Conservation (phyloP, 1,140 invertebrate species). For the Drosophila persimilis region DNA sequence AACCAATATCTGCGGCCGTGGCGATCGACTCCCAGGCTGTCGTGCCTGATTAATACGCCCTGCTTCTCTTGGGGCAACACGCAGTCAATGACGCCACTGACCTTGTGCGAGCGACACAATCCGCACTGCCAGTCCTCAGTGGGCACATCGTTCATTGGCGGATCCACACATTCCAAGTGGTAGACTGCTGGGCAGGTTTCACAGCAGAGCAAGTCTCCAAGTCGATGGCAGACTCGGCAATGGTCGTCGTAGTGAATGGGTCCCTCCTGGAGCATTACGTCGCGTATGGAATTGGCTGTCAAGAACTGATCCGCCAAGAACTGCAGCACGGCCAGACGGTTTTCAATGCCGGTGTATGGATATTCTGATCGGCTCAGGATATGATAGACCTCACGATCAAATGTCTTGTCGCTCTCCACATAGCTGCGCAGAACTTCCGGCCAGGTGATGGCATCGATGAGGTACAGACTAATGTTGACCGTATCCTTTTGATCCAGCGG, state of each 20-base stretch:
- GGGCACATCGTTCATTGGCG: conserved; percentile 95
- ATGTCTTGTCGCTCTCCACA: conserved; percentile 93
- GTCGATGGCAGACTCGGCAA: conserved; percentile 96
- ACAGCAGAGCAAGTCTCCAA: conserved; percentile 97
- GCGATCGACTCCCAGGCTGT: conserved; percentile 96
- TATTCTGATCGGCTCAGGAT: conserved; percentile 92
- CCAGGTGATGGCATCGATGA: conserved; percentile 97
- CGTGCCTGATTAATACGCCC: conserved; percentile 94
- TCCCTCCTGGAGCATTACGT: conserved; percentile 97
- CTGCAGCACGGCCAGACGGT: conserved; percentile 93
- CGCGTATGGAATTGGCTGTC: conserved; percentile 95
- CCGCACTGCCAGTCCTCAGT: conserved; percentile 98
- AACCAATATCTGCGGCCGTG: conserved; percentile 99
- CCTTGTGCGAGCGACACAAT: conserved; percentile 95
- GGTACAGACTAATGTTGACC: conserved; percentile 95
- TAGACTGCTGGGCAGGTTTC: conserved; percentile 98
- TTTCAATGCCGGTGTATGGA: conserved; percentile 92
- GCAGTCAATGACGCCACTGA: conserved; percentile 96
- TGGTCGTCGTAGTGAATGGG: conserved; percentile 97
- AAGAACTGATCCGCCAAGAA: conserved; percentile 97
- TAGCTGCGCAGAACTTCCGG: conserved; percentile 94
- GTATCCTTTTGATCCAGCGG: conserved; percentile 98
- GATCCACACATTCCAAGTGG: conserved; percentile 97
- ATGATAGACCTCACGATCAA: conserved; percentile 88
- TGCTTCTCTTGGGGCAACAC: conserved; percentile 95